phyloP scores from a whole-genome alignment of 2,888 invertebrate species.

The Elysia crispata region DNA sequence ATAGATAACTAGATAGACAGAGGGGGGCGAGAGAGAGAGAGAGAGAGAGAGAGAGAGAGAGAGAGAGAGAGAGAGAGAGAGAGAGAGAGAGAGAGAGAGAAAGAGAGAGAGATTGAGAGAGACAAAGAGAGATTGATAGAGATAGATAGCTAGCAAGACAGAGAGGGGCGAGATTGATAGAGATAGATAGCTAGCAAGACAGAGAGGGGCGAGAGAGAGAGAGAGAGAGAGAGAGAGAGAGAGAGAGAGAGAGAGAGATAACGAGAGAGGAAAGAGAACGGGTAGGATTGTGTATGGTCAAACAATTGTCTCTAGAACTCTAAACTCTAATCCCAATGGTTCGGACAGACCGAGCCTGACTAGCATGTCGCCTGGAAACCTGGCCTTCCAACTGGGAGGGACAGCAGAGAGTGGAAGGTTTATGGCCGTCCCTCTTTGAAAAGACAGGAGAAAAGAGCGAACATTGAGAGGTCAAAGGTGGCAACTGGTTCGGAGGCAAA shows the following conservation, averaged over 20 bases:
- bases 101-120: not conserved
- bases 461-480: too few relatives aligned
- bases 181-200: constrained; percentile 1
- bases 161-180: not conserved
- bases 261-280: constrained; percentile 14
- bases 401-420: too few relatives aligned
- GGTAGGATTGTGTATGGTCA: too few relatives aligned
- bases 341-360: too few relatives aligned
- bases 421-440: too few relatives aligned
- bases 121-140: not conserved
- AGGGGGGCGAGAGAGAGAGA: too few relatives aligned
- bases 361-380: constrained; percentile 35
- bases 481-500: constrained; percentile 30
- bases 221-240: not conserved
- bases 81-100: constrained; percentile 17
- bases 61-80: constrained; percentile 30
- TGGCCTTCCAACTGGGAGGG: too few relatives aligned
- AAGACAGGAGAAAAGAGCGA: too few relatives aligned
- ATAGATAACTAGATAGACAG: too few relatives aligned
- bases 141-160: constrained; percentile 18
- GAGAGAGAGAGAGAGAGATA: constrained; percentile 2
- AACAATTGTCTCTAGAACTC: too few relatives aligned
- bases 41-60: constrained; percentile 2
- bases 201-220: not conserved
- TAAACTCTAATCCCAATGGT: too few relatives aligned